phyloP scores from a whole-genome alignment of 2,797 vertebrate species.

The Xiphophorus birchmanni region DNA sequence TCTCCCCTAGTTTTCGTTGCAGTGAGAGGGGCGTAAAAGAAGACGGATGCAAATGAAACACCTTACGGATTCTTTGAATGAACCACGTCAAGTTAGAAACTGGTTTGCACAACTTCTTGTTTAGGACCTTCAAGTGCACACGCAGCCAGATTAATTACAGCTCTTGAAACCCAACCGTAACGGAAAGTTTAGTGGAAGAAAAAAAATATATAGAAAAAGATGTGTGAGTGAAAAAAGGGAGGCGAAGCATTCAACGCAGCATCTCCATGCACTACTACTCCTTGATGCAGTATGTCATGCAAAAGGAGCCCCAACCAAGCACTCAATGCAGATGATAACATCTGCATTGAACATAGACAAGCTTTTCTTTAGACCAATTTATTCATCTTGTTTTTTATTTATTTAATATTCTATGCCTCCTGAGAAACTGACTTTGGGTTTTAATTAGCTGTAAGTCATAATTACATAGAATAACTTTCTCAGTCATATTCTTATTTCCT shows the following conservation, averaged over 20 bases:
- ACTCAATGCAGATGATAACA: neutral
- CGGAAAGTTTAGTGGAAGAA: neutral
- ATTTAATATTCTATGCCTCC: neutral
- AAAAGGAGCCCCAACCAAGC: neutral
- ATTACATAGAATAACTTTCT: neutral
- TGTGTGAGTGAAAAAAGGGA: neutral
- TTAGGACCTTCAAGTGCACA: neutral
- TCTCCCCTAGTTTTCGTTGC: conserved; percentile 39
- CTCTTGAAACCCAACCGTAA: neutral
- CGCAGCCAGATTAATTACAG: neutral
- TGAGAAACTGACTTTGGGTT: neutral
- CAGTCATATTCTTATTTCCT: neutral
- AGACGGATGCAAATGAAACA: conserved; percentile 28
- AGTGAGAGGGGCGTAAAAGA: conserved; percentile 55
- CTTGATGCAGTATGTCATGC: neutral
- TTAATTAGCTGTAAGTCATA: neutral
- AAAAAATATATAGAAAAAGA: neutral
- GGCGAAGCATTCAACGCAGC: neutral
- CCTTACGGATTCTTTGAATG: conserved; percentile 18
- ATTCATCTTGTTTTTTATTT: neutral
- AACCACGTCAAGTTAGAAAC: conserved; percentile 9
- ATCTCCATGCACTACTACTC: neutral
- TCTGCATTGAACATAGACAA: neutral
- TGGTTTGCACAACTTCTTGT: conserved; percentile 27
- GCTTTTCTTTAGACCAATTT: neutral